Base-by-base conservation (phyloP, 2,113 vertebrate species). In the Sinocyclocheilus maitianheensis region DNA sequence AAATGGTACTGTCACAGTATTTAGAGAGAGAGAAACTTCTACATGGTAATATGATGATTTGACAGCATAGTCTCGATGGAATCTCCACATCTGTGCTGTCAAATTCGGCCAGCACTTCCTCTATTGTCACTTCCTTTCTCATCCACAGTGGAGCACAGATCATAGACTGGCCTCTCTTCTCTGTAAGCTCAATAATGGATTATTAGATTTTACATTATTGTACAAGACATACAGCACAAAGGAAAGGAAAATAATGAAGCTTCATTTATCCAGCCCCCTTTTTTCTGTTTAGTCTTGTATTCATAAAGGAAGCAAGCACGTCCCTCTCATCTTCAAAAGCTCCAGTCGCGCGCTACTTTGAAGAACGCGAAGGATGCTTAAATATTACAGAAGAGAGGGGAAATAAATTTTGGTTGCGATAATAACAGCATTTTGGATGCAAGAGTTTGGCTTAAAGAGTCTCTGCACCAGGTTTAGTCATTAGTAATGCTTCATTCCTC, bases 281-380 rank as follows among this genome's bases (percentile, higher is more conserved):
- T 69, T 55, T 79, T 40, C 84, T 48, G 84, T 75, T 86, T 74
- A 20, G 72, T 58, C 58, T 77, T 63, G 40, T 75, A 69, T 81
- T 77, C 60, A 78, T 48, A 76, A 76, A 12, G 77, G 24, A 65
- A 81, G 78, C 48, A 69, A 82, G 76, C n/a, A 79, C 53, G 46
- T 22, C 63, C 34, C 77, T 78, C 81, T 89, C 83, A 87, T 89
- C 88, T 89, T 85, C 80, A 90, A 87, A 74, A 89, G 87, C 48
- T 37, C 37, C 51, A 48, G 87, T 87, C 85, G 77, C 79, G 34
- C 86, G 85, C 67, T 90, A 92, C 90, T 90, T 88, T 84, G 89
- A 85, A 92, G 91, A 91, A 91, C 48, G 89, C 88, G 90, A 93
- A 91, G 89, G 91, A 88, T 87, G 77, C 85, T 86, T 89, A 93